Conservation (phyloP, 2,797 vertebrate species). For the Threskiornis aethiopicus region DNA sequence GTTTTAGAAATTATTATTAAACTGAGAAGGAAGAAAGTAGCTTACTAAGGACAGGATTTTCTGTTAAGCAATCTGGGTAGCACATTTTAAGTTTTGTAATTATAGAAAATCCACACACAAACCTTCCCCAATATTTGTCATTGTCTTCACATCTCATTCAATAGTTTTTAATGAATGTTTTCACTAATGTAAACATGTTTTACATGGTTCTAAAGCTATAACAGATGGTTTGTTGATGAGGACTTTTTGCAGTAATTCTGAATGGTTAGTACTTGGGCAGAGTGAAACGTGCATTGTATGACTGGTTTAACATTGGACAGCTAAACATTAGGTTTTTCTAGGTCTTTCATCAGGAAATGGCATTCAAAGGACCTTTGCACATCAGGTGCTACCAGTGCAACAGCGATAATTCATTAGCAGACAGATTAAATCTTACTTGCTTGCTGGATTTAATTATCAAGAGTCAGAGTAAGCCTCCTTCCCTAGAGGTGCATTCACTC, state of each 20-base stretch:
- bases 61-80: not conserved
- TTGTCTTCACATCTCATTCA: not conserved
- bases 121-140: not conserved
- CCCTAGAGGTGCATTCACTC: not conserved
- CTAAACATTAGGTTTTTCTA: not conserved
- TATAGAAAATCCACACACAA: not conserved
- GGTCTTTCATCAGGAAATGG: not conserved
- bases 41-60: not conserved
- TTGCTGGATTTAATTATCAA: not conserved
- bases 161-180: not conserved
- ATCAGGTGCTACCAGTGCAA: not conserved
- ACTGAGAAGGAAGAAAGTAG: not conserved
- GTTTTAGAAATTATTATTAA: not conserved
- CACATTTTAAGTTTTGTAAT: not conserved
- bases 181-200: not conserved
- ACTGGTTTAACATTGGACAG: not conserved
- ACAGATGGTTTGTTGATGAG: not conserved
- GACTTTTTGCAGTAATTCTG: not conserved
- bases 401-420: not conserved
- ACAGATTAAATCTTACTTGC: not conserved
- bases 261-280: not conserved
- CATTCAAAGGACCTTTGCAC: not conserved
- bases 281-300: not conserved
- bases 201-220: not conserved
- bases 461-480: not conserved